Base-by-base conservation (phyloP, 2,888 invertebrate genomes). In the Drosophila ezoana region DNA sequence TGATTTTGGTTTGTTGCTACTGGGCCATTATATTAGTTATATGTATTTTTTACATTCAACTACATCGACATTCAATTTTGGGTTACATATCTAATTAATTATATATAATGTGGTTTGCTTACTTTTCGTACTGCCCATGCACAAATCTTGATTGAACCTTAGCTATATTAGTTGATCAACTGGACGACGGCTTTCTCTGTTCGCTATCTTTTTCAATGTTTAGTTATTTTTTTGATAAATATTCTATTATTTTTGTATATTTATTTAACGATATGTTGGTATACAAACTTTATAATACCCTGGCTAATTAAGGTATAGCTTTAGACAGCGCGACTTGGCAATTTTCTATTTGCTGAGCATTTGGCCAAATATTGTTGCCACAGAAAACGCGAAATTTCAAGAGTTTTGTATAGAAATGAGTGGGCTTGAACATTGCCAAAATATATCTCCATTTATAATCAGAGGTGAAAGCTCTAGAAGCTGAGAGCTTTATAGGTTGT, bases 181-280 rank as follows among this genome's bases (percentile, higher is more conserved):
- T 69, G 69, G 65, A 76, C 78, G 69, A 70, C 49, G 47, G 53
- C 37, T 68, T 45, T 44, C 32, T 41, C 47, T 51, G 44, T 14
- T 57, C 35, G 60, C 40, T 47, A 45, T 51, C 56, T 51, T 20
- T 53, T 20, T 49, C 48, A 69, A 35, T 63, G 48, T 66, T 72
- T 54, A 45, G 37, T 60, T 51, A 58, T 56, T 62, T 45, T 67
- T 74, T 62, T 69, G 70, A 67, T 68, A 71, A 59, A 57, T 62
- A 74, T 53, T 54, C 20, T 81, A 52, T 87, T 72, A 61, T 62
- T 65, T 80, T 79, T 80, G 68, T 74, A 75, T 73, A 76, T 77
- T 89, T 76, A 78, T 77, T 80, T 82, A 89, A 89, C 89, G 89
- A 89, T 89, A 89, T 89, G 89, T 89, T 77, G 87, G 89, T 87